phyloP scores from a whole-genome alignment of 2,113 vertebrate species.

The Archilochus colubris region DNA sequence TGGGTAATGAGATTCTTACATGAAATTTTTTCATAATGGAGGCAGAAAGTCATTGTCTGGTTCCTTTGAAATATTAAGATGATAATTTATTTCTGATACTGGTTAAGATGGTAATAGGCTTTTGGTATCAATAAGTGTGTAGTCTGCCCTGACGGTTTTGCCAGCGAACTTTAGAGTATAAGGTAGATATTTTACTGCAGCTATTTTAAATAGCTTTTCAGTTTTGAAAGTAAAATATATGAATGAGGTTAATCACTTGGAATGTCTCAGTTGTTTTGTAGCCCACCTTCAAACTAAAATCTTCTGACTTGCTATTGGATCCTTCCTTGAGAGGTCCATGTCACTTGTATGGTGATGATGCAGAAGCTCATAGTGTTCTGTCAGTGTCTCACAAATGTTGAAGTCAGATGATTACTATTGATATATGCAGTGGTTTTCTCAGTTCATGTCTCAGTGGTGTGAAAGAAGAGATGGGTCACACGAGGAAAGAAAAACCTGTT shows the following conservation, averaged over 20 bases:
- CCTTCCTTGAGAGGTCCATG: neutral
- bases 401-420: slow-evolving; percentile 4
- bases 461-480: slow-evolving; percentile 30
- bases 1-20: neutral
- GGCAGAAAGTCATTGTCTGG: neutral
- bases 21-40: neutral
- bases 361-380: neutral
- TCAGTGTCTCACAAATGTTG: neutral
- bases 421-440: slow-evolving; percentile 19
- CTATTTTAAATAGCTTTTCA: neutral
- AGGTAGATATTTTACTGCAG: neutral
- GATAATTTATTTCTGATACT: neutral
- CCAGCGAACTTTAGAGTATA: neutral
- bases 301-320: neutral
- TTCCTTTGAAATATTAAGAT: neutral
- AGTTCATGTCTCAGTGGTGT: neutral
- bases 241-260: neutral
- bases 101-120: neutral
- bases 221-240: neutral
- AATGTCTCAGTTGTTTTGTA: neutral
- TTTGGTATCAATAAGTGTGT: neutral
- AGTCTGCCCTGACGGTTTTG: neutral
- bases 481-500: slow-evolving; percentile 14
- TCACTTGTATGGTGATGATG: neutral
- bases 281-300: neutral